Base-by-base conservation (phyloP, 2,888 invertebrate genomes). In the Nomada ferruginata region DNA sequence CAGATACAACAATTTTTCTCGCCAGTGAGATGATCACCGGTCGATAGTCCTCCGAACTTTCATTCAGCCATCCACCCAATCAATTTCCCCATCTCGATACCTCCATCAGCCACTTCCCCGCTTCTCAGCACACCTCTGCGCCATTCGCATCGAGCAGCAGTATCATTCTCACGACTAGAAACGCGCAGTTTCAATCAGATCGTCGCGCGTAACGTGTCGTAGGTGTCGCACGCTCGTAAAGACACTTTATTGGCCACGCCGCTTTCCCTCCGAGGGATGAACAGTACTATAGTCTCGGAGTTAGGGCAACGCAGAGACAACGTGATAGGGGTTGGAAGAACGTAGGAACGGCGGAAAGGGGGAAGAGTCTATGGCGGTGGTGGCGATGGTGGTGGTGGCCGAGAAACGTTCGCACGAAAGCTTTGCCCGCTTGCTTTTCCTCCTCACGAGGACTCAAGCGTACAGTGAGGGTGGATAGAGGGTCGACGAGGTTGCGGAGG, bases 371-470 rank as follows among this genome's bases (percentile, higher is more conserved):
- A 11, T 15, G 47, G 11, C 53, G 64, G 76, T 29, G 74, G 71
- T 75, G 79, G 81, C 47, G 47, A 13, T 36, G 64, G 76, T 29
- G 74, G 71, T 23, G 23, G 82, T 69, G 76, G 85, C 78, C 80
- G 89, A 87, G 86, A 81, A 86, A 84, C 87, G 77, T 75, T 82
- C 84, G 83, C 83, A 81, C 83, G 88, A 83, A 79, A 79, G 79
- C 87, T 86, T 85, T 83, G 84, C 83, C 86, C 83, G 83, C 68
- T 85, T 65, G 85, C 75, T 78, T 87, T 87, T 87, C 82, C 83
- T 84, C 81, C 85, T 84, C 81, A 77, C 84, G 76, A 87, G 89
- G 88, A 91, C 87, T 91, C 85, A 29, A 72, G 69, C 76, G 61
- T 47, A 29, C 71, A 64, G 76, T 26, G 65, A 53, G 63, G 52